Conservation (phyloP, 2,888 invertebrate species). For the Digitonthophagus gazella region DNA sequence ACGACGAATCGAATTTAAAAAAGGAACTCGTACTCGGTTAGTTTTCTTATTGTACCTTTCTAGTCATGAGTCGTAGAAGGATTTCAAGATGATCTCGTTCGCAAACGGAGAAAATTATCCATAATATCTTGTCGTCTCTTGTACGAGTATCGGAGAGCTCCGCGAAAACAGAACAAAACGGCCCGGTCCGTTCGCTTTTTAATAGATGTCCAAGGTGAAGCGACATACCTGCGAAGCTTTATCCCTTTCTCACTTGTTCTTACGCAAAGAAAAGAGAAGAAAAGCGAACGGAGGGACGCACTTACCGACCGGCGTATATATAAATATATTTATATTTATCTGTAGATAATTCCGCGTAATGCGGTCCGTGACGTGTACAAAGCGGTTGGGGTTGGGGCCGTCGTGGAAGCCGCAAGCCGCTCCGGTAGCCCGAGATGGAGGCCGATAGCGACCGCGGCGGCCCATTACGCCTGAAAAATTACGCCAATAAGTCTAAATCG, state of each 20-base stretch:
- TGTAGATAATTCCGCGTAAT: conserved; percentile 45
- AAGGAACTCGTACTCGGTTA: too few species aligned
- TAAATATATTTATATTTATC: conserved; percentile 33
- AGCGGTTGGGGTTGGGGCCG: conserved; percentile 39
- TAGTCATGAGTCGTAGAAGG: not conserved
- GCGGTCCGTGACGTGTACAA: conserved; percentile 45
- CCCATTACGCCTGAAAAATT: conserved; percentile 46
- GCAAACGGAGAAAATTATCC: not conserved
- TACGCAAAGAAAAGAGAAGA: not conserved
- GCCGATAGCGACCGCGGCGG: conserved; percentile 37
- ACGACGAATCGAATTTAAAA: too few species aligned
- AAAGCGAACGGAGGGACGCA: not conserved
- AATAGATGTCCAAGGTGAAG: conserved; percentile 26
- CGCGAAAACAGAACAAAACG: conserved; percentile 9
- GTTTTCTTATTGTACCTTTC: too few species aligned
- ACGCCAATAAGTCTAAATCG: conserved; percentile 42
- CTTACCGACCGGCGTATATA: conserved; percentile 1
- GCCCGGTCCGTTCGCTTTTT: conserved; percentile 13
- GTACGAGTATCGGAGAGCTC: not conserved
- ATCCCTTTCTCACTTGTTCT: not conserved
- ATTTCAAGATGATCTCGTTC: not conserved
- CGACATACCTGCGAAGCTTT: conserved; percentile 22
- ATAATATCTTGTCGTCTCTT: not conserved
- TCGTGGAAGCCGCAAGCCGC: conserved; percentile 36
- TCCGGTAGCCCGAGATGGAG: conserved; percentile 43